phyloP scores from a whole-genome alignment of 2,888 invertebrate genomes.

The Xylocampa areola region DNA sequence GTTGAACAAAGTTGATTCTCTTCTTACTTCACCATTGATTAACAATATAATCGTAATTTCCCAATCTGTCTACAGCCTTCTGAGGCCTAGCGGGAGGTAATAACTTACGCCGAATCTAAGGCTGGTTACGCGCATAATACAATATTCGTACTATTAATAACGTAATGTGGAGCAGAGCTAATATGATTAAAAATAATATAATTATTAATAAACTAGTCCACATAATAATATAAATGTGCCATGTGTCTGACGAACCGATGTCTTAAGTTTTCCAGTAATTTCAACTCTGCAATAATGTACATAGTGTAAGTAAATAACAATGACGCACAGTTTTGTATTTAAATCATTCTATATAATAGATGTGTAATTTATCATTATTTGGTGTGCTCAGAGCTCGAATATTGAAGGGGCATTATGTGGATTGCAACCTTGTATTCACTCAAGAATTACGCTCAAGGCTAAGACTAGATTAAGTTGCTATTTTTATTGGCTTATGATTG shows the following conservation, averaged over 20 bases:
- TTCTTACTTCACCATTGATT: too few relatives aligned
- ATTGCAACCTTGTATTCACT: slow-evolving; percentile 19
- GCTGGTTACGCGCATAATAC: too few relatives aligned
- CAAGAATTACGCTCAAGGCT: slow-evolving; percentile 34
- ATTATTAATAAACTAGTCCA: background rate
- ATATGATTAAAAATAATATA: too few relatives aligned
- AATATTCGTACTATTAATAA: too few relatives aligned
- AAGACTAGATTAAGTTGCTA: slow-evolving; percentile 12
- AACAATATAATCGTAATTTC: too few relatives aligned
- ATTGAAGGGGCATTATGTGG: slow-evolving; percentile 16
- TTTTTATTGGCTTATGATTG: slow-evolving; percentile 2
- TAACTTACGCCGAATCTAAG: too few relatives aligned
- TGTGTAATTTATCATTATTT: slow-evolving; percentile 9
- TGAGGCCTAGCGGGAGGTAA: too few relatives aligned
- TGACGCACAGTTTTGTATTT: slow-evolving; percentile 43
- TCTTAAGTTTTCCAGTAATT: slow-evolving; percentile 35
- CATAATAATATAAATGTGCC: background rate
- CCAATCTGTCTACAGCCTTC: too few relatives aligned
- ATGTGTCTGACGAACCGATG: slow-evolving; percentile 31
- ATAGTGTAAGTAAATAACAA: slow-evolving; percentile 43
- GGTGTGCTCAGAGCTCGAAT: slow-evolving; percentile 36
- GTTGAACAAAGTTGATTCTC: background rate
- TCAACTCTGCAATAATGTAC: slow-evolving; percentile 62
- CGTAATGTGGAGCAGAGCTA: too few relatives aligned
- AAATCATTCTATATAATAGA: too few relatives aligned